Conservation (phyloP, 2,888 invertebrate genomes). For the Ochlodes sylvanus region DNA sequence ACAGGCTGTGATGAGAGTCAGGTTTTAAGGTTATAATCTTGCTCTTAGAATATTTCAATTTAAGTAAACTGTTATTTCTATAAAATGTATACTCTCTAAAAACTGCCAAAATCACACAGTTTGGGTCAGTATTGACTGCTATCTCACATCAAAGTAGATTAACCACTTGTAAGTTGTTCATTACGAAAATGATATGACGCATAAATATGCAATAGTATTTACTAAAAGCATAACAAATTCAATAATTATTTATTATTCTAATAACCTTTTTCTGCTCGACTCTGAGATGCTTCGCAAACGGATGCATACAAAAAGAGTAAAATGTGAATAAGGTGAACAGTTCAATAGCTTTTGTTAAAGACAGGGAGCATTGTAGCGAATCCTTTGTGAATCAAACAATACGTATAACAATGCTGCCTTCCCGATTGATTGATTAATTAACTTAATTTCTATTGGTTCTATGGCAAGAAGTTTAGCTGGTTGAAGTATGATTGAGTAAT, state of each 20-base stretch:
- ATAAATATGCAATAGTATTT: no score
- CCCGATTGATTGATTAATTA: constrained; percentile 76
- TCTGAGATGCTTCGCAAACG: constrained; percentile 39
- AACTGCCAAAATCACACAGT: no score
- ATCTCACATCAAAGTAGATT: no score
- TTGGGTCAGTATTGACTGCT: no score
- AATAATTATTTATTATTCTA: not conserved
- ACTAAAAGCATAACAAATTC: not conserved
- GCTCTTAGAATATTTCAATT: no score
- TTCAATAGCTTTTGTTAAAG: constrained; percentile 62
- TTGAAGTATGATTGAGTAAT: constrained; percentile 34
- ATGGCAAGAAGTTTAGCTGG: constrained; percentile 22
- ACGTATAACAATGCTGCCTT: constrained; percentile 62
- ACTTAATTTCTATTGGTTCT: constrained; percentile 49
- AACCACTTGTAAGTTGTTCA: no score
- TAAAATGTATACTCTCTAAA: no score
- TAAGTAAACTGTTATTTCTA: no score
- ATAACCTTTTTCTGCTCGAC: constrained; percentile 15
- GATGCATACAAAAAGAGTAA: constrained; percentile 56
- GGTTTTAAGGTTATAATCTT: no score
- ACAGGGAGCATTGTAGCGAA: constrained; percentile 56
- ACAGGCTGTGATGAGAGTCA: no score
- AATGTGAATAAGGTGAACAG: constrained; percentile 61
- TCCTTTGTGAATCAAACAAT: constrained; percentile 68
- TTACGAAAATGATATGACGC: no score